Evolutionary conservation across 2,113 vertebrate genomes (phyloP).

Genomic region (Syrrhaptes paradoxus): DNA sequence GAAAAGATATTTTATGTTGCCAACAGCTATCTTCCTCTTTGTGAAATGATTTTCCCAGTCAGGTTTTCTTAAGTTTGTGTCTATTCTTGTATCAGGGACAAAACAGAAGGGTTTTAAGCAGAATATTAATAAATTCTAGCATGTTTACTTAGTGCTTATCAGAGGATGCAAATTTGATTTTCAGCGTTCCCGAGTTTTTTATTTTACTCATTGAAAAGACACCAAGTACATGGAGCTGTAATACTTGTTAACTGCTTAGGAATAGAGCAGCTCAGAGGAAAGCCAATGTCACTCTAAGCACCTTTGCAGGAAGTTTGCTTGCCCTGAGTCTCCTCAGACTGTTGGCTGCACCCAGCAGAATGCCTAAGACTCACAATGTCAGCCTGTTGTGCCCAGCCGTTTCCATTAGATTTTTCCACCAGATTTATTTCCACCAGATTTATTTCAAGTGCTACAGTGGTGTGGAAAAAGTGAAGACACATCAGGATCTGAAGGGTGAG

Average conservation of each 20-base stretch:
- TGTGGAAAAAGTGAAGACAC: background rate
- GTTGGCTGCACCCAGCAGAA: background rate
- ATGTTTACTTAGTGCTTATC: background rate
- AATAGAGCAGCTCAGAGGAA: background rate
- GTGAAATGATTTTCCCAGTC: background rate
- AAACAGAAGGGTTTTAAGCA: background rate
- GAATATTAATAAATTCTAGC: background rate
- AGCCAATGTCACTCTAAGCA: background rate
- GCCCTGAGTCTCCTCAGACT: background rate
- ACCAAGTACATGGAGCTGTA: background rate
- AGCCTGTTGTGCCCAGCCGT: background rate
- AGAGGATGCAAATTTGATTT: background rate
- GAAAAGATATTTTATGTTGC: background rate
- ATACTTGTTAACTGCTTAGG: background rate
- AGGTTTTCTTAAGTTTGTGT: background rate
- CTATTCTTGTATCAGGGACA: background rate
- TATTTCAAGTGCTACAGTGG: background rate
- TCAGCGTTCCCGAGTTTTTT: background rate
- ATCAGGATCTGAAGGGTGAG: background rate
- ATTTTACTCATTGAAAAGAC: background rate
- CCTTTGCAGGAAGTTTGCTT: background rate
- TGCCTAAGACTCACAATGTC: rapidly evolving
- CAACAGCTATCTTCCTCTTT: background rate
- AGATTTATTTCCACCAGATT: background rate
- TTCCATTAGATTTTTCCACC: background rate